Base-by-base conservation (phyloP, 2,888 invertebrate species). In the Idaea biselata region DNA sequence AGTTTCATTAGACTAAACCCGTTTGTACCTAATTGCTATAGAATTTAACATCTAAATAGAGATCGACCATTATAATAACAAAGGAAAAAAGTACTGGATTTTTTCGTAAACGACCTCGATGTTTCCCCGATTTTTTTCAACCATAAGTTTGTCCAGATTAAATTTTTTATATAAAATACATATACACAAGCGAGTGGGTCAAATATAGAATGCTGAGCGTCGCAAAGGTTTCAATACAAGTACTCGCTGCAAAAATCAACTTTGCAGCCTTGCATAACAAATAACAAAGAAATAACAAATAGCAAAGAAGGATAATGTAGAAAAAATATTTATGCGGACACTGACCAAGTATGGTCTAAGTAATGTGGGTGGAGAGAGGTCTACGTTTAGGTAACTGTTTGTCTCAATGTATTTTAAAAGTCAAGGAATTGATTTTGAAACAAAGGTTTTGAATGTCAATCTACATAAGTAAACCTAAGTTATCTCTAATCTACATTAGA, bases 311-410 rank as follows among this genome's bases (percentile, higher is more conserved):
- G 69, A 66, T 65, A 64, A 66, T 44, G 44, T 44, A 44, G 44
- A 66, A 62, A 66, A 73, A 73, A 73, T 64, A 68, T 66, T 61
- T 60, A 63, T 60, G 44, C 62, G 65, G 62, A 68, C 66, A 69
- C 65, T 65, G 64, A 59, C 64, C 68, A 70, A 71, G 71, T 76
- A 71, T 63, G 73, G 69, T 63, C 63, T 62, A 66, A 54, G 61
- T 59, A 11, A 61, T 73, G 79, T 78, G 77, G 79, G 77, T 72
- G 79, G 69, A 71, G 74, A 79, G 75, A 73, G 73, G 70, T 68
- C 73, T 70, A 63, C 60, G 61, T 66, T 68, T 67, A 62, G 65
- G 64, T 68, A 62, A 72, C 67, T 66, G 65, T 66, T 65, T 68
- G 61, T 67, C 65, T 44, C 44, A 14, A 44, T 44, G 44, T 44